phyloP scores from a whole-genome alignment of 2,888 invertebrate genomes.

The Drosophila falleni region DNA sequence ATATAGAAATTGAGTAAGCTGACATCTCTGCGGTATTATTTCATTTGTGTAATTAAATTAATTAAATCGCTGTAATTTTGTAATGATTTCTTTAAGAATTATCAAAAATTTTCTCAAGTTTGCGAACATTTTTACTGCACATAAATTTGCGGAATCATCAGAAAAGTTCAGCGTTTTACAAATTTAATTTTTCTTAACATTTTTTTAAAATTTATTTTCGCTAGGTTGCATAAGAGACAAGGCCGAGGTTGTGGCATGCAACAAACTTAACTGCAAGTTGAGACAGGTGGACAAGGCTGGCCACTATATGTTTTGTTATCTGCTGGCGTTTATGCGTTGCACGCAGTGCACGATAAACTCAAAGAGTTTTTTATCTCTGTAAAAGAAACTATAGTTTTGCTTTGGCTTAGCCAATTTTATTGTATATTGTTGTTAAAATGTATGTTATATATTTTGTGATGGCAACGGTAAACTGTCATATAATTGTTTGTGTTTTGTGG shows the following conservation, averaged over 20 bases:
- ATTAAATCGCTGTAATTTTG: background rate
- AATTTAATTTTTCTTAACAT: background rate
- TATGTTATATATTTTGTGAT: background rate
- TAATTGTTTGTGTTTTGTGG: background rate
- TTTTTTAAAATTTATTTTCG: background rate
- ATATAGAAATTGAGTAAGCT: too few relatives aligned
- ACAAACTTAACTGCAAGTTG: conserved; percentile 27
- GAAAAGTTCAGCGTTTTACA: background rate
- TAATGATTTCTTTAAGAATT: background rate
- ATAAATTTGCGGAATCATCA: background rate
- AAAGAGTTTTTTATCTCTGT: background rate
- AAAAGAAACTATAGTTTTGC: too few relatives aligned
- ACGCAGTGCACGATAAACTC: background rate
- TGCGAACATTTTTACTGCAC: background rate
- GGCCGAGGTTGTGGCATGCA: conserved; percentile 36
- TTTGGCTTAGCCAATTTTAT: background rate
- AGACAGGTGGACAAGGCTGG: conserved; percentile 40
- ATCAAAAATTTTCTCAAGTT: background rate
- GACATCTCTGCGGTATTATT: too few relatives aligned
- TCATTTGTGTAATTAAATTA: too few relatives aligned
- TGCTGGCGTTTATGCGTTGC: conserved; percentile 22
- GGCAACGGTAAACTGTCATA: background rate
- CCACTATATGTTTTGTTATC: background rate
- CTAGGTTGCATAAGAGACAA: conserved; percentile 9
- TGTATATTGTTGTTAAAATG: background rate